phyloP scores from a whole-genome alignment of 2,113 vertebrate genomes.

The Arothron firmamentum region DNA sequence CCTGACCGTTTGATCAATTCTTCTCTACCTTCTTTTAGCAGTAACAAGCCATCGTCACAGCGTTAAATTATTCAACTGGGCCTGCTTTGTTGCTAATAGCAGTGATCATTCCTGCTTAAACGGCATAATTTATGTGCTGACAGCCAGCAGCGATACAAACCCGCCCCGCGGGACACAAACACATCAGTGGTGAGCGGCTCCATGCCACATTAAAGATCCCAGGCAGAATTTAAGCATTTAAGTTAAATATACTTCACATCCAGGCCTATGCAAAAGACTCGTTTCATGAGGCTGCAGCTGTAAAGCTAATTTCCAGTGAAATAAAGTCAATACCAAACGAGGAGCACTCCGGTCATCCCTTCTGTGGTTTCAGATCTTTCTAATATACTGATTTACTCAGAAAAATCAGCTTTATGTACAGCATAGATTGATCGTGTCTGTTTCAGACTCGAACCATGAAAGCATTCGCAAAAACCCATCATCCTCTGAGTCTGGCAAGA shows the following conservation, averaged over 20 bases:
- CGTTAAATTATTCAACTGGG: slow-evolving; percentile 67
- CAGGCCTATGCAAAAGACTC: slow-evolving; percentile 21
- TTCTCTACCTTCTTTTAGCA: slow-evolving; percentile 46
- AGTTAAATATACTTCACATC: slow-evolving; percentile 46
- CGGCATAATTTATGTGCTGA: slow-evolving; percentile 62
- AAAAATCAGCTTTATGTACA: not conserved
- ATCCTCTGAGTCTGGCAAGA: not conserved
- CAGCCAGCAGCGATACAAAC: slow-evolving; percentile 66
- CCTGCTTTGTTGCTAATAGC: slow-evolving; percentile 68
- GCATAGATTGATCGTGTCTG: too few species aligned
- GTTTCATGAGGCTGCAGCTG: slow-evolving; percentile 15
- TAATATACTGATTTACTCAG: not conserved
- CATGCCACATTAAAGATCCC: slow-evolving; percentile 46
- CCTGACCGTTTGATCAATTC: slow-evolving; percentile 49
- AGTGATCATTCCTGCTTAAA: slow-evolving; percentile 72
- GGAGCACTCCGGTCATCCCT: not conserved
- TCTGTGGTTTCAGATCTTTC: slow-evolving; percentile 7
- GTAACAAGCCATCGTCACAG: slow-evolving; percentile 36
- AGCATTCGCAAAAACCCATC: too few species aligned
- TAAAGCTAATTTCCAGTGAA: slow-evolving; percentile 5
- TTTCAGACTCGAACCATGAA: too few species aligned
- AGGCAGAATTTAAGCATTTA: slow-evolving; percentile 36
- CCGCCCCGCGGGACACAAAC: slow-evolving; percentile 58
- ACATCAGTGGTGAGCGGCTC: slow-evolving; percentile 51
- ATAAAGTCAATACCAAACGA: slow-evolving; percentile 31